Percentiles rank a stretch among this genome's conserved stretches.
These are phyloP conservation scores for Solenopsis fugax DNA, from an alignment of 1,140 invertebrate species.

Conservation along the genomic window DNA sequence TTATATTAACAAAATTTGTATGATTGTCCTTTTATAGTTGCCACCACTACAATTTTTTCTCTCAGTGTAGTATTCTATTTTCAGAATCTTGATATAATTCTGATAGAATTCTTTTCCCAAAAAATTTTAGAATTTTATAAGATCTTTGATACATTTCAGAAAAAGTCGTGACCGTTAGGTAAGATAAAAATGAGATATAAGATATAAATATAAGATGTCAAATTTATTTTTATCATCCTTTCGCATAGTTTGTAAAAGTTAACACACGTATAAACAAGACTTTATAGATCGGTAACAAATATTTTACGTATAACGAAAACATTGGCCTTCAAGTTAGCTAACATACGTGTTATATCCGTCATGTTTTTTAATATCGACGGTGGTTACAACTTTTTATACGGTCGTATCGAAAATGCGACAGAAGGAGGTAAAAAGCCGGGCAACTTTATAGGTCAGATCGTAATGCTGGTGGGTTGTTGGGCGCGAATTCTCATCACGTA, in stretches of 20 bases:
- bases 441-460: slow-evolving; percentile 51
- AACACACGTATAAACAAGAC: background rate
- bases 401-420: slow-evolving; percentile 38
- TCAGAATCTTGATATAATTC: background rate
- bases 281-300: slow-evolving; percentile 21
- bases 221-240: background rate
- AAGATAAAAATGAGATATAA: background rate
- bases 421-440: slow-evolving; percentile 10
- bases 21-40: too few relatives aligned
- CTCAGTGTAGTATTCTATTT: background rate
- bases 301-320: background rate
- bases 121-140: background rate
- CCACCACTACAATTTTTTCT: too few relatives aligned
- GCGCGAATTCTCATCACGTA: slow-evolving; percentile 63
- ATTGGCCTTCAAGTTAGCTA: slow-evolving; percentile 3
- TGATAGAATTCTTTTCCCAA: background rate
- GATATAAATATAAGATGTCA: too few relatives aligned
- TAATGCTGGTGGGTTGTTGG: slow-evolving; percentile 36
- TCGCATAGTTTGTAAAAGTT: background rate
- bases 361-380: slow-evolving; percentile 14
- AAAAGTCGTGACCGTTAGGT: background rate
- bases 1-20: too few relatives aligned
- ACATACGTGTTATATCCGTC: background rate
- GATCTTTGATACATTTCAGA: background rate
- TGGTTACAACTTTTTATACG: slow-evolving; percentile 26